These are phyloP conservation scores for Falco rusticolus DNA, from an alignment of 2,797 vertebrate genomes.

Conservation along the genomic window DNA sequence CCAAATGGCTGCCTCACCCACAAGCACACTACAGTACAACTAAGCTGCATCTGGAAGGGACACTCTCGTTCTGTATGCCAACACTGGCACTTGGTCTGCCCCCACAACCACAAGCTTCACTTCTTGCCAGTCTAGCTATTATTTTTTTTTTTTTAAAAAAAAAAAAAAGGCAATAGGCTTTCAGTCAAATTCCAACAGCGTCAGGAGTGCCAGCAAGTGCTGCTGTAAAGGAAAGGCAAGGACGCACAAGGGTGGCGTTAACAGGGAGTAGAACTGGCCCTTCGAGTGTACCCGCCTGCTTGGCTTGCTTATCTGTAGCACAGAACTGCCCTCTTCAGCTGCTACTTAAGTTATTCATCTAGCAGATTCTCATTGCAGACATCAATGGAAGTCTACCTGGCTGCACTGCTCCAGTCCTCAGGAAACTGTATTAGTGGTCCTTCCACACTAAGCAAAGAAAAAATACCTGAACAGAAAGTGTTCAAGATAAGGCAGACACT, in stretches of 20 bases:
- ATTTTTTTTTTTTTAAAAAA: no score
- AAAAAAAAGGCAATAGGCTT: neutral
- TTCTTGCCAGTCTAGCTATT: no score
- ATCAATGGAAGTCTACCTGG: slow-evolving; percentile 22
- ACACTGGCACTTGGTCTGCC: neutral
- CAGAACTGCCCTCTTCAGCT: slow-evolving; percentile 34
- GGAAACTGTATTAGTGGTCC: neutral
- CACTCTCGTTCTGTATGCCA: neutral
- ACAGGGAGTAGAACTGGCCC: slow-evolving; percentile 51
- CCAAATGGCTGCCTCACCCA: neutral
- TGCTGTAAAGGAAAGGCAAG: neutral
- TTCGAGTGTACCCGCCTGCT: slow-evolving; percentile 32
- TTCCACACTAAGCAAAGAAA: slow-evolving; percentile 35
- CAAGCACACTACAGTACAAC: neutral
- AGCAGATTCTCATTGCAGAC: slow-evolving; percentile 27
- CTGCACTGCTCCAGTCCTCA: neutral
- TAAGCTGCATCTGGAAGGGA: neutral
- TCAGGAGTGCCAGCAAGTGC: neutral
- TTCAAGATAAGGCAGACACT: neutral
- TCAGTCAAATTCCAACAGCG: neutral
- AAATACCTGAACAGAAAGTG: neutral
- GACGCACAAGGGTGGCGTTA: neutral
- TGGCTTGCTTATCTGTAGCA: slow-evolving; percentile 39
- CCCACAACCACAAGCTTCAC: neutral
- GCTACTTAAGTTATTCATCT: slow-evolving; percentile 6